Evolutionary conservation across 2,113 vertebrate species (phyloP).

Genomic region (Corythoichthys intestinalis): DNA sequence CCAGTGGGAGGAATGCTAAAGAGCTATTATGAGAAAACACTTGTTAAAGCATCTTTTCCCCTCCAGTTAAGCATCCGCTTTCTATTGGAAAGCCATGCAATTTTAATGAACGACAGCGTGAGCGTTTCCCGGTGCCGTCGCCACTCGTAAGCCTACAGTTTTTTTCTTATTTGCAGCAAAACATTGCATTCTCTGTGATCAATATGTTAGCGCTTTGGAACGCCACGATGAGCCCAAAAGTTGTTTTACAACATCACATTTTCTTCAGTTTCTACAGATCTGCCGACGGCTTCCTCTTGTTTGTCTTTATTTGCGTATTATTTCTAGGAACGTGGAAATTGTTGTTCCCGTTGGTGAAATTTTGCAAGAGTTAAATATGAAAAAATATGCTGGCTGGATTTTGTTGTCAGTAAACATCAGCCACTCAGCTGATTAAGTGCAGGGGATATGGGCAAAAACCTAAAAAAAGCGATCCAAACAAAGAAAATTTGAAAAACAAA

Average conservation of each 20-base stretch:
- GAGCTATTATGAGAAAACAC: slow-evolving; percentile 66
- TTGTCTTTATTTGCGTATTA: slow-evolving; percentile 54
- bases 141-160: slow-evolving; percentile 41
- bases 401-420: slow-evolving; percentile 19
- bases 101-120: slow-evolving; percentile 57
- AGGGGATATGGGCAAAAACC: no score
- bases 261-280: slow-evolving; percentile 60
- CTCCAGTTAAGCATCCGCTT: slow-evolving; percentile 62
- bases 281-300: slow-evolving; percentile 46
- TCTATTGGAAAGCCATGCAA: slow-evolving; percentile 56
- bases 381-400: slow-evolving; percentile 36
- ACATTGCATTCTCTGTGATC: slow-evolving; percentile 55
- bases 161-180: slow-evolving; percentile 40
- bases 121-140: slow-evolving; percentile 37
- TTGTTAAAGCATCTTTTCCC: slow-evolving; percentile 45
- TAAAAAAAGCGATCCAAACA: no score
- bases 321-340: slow-evolving; percentile 41
- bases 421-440: no score
- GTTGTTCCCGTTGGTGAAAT: slow-evolving; percentile 44
- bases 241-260: slow-evolving; percentile 70
- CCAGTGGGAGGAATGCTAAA: slow-evolving; percentile 78
- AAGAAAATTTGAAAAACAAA: no score
- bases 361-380: slow-evolving; percentile 57
- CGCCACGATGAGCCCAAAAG: slow-evolving; percentile 51
- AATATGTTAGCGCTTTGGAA: slow-evolving; percentile 54